Evolutionary conservation across 2,888 invertebrate species (phyloP), one percentile per base, ranked within the genome.

Genomic region (Diabrotica balteata): DNA sequence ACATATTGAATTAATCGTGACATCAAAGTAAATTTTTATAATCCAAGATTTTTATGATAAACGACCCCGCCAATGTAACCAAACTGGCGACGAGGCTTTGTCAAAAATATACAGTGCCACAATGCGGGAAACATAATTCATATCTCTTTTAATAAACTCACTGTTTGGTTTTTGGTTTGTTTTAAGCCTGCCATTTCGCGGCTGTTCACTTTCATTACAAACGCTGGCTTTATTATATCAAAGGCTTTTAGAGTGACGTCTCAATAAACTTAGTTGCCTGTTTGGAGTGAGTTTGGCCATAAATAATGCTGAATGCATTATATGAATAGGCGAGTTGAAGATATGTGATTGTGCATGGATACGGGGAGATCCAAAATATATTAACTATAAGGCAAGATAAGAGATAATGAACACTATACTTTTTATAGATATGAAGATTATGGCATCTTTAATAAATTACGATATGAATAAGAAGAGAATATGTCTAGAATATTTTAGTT

Each of bases 81-180:
- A 52, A 65, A 69, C 62, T 61, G 71, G 62, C 66, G 62, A 63
- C 51, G 47, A 63, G 54, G 72, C 68, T 72, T 69, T 71, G 66
- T 53, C 64, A 54, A 64, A 66, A 69, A 73, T 78, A 79, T 77
- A 79, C 78, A 78, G 74, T 73, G 69, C 63, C 70, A 77, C 78
- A 79, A 79, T 76, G 74, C 77, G 78, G 77, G 76, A 75, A 77
- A 76, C 77, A 80, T 80, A 80, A 79, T 77, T 80, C 78, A 80
- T 78, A 77, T 73, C 17, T 73, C 75, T 77, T 77, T 77, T 79
- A 77, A 77, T 77, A 78, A 77, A 71, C 73, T 61, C 66, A 70
- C 66, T 69, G 67, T 73, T 75, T 72, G 74, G 77, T 64, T 79
- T 75, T 77, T 69, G 68, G 62, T 68, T 71, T 69, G 66, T 71